Base-by-base conservation (phyloP, 2,888 invertebrate genomes). In the Hermaeophaga mercurialis region DNA sequence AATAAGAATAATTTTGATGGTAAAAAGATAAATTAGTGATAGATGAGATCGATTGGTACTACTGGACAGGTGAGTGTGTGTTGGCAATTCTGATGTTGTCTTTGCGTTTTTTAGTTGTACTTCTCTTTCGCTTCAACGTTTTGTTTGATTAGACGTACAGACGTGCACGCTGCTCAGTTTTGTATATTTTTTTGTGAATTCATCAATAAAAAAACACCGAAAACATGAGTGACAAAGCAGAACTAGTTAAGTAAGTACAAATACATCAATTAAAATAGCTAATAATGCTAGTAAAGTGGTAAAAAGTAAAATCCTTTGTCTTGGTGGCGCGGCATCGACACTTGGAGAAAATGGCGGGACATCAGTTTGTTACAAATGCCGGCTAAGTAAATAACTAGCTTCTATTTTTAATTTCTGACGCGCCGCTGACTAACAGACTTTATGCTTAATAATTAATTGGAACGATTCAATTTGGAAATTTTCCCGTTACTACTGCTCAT, bases 221-320 rank as follows among this genome's bases (percentile, higher is more conserved):
- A 52, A 52, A 43, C 6, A 52, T 52, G 52, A 52, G 43, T 12
- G 52, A 52, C 26, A 52, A 52, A 43, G 33, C 43, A 31, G 52
- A 52, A 44, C 11, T 43, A 44, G 8, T 34, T 18, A 52, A 34
- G 52, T 52, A 15, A 52, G 52, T 52, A 8, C 1, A 6, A 36
- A 36, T 15, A 2, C 3, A 17, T 1, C 8, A 6, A 36, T 14
- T 15, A 7, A 5, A 17, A 36, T 36, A 9, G 17, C 17, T 17
- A 17, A 17, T 36, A 5, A 7, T 7, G 3, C 2, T 1, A 36
- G 9, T 36, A 17, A 36, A 2, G 15, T 9, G 5, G 1, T 17
- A 3, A 36, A 6, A 15, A 3, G 28, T 2, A 5, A 2, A 31
- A 17, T 36, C 12, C 36, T 36, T 36, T 36, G 36, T 36, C 36